phyloP scores from a whole-genome alignment of 2,113 vertebrate genomes.

The Ameiurus melas region DNA sequence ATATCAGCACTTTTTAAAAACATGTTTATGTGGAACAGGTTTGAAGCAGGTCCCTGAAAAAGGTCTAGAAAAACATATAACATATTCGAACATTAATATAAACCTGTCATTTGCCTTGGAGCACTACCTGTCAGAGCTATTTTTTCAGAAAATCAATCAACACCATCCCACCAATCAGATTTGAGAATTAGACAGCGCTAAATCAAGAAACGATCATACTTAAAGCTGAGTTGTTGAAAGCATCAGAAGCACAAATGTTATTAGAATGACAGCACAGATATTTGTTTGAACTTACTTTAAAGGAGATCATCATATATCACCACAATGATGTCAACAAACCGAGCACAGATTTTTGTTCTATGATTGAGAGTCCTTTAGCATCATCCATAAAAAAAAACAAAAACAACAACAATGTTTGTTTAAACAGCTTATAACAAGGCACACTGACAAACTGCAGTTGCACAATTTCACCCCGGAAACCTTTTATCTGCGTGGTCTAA shows the following conservation, averaged over 20 bases:
- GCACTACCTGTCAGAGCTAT: background rate
- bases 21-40: background rate
- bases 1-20: background rate
- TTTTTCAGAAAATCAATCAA: background rate
- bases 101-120: background rate
- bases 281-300: background rate
- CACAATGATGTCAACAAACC: background rate
- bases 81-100: background rate
- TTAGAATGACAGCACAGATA: conserved; percentile 1
- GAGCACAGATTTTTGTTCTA: background rate
- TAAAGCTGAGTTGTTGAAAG: background rate
- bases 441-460: background rate
- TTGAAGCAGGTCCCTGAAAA: no score
- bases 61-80: background rate
- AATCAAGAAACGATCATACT: background rate
- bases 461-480: background rate
- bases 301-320: background rate
- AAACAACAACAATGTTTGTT: background rate
- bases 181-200: background rate
- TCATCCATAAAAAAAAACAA: background rate
- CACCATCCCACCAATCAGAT: background rate
- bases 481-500: background rate
- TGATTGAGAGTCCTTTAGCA: background rate
- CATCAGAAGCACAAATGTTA: background rate
- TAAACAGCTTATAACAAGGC: background rate